These are phyloP conservation scores for Rhopalosiphum padi DNA, from an alignment of 1,140 invertebrate species.

Conservation along the genomic window DNA sequence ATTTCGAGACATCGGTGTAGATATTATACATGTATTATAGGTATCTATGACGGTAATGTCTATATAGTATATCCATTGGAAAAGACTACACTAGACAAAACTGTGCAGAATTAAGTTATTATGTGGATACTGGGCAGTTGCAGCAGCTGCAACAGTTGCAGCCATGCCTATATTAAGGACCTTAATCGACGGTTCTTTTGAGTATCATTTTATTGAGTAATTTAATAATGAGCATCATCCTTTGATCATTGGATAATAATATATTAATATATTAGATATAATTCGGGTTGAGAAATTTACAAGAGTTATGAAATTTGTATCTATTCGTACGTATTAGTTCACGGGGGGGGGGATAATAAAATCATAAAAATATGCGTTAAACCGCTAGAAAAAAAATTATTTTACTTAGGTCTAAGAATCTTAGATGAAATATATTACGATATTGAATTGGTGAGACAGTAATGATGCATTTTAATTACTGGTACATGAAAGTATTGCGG, in stretches of 20 bases:
- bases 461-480: no score
- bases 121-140: no score
- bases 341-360: neutral
- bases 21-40: neutral
- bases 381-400: neutral
- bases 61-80: neutral
- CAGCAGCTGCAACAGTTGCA: no score
- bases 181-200: neutral
- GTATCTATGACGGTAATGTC: no score
- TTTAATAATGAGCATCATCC: neutral
- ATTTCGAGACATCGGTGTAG: neutral
- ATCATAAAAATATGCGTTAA: neutral
- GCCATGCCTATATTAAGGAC: no score
- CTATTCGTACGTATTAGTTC: no score
- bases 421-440: neutral
- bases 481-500: neutral
- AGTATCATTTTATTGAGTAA: no score
- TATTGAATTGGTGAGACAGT: neutral
- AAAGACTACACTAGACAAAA: neutral
- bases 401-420: no score
- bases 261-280: neutral
- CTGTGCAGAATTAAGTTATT: neutral
- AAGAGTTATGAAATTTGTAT: no score
- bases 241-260: neutral
- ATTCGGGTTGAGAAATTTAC: no score